Evolutionary conservation across 2,113 vertebrate species (phyloP), one percentile per base, ranked within the genome.

Genomic region (Gallinago undulata): DNA sequence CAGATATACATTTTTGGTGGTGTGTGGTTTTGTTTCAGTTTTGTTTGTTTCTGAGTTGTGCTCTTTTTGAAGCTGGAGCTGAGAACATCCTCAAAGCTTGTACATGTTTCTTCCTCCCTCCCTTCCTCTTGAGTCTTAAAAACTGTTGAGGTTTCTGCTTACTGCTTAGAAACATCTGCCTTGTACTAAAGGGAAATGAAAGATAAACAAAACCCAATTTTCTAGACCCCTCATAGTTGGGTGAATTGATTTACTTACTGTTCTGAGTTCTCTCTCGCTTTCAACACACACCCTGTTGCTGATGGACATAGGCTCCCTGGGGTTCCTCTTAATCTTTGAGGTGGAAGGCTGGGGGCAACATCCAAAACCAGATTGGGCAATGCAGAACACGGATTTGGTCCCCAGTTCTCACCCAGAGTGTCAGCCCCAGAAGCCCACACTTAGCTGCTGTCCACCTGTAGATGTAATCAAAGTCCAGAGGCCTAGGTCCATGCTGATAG

Each of bases 181-280:
- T 93, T 89, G 41, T 90, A 69, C 70, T 80, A 93, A 93, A 94
- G 85, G 73, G 73, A 96, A 91, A 70, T 50, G 92, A 92, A 95
- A 97, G 93, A 87, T 90, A 93, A 96, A 90, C 74, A 92, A 94
- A 94, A 78, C 4, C 5, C 74, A 91, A 6, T 94, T 92, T 63
- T 91, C 48, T 79, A 90, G 87, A 91, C 55, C 68, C 75, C 47
- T 94, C 66, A 51, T 77, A 48, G 77, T 59, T 18, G 15, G 86
- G 19, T 33, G 37, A 85, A 94, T 76, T 64, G 91, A 63, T 94
- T 92, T 93, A 70, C 81, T 92, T 94, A 77, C 37, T 53, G 68
- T 91, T 95, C 67, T 70, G 78, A 92, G 37, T 87, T n/a, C 45
- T 89, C 67, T 87, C 80, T 82, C 87, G 72, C 82, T 91, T 96